Base-by-base conservation (phyloP, 2,888 invertebrate genomes). In the Tetragonula carbonaria region DNA sequence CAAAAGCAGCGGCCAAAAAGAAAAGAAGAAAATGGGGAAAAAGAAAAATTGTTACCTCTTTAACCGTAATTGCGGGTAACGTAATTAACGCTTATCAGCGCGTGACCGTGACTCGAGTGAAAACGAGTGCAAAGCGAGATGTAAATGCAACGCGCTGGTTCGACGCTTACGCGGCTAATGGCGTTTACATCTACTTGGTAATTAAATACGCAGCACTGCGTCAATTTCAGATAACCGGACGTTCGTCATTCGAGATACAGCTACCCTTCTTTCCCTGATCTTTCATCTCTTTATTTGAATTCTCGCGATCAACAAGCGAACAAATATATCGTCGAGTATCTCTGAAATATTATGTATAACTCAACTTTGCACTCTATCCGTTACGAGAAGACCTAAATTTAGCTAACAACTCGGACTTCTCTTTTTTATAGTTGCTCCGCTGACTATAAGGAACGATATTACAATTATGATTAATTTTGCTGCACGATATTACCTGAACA, bases 81-180 rank as follows among this genome's bases (percentile, higher is more conserved):
- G 53, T 59, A 76, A 63, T 74, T 62, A 74, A 68, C 3, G 74
- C 45, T 74, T 65, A 76, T 71, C 38, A 16, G 38, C 62, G 59
- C 16, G 45, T 2, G n/a, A 23, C 28, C 74, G 62, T 16, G 45
- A 16, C 14, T 50, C 18, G 38, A 13, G 45, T 45, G 45, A 59
- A 28, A 28, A 23, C 21, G 45, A 14, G 45, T 8, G 21, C n/a
- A 16, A 21, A 33, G 3, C 51, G 38, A 59, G 53, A 51, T 51
- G 28, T 14, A 70, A 74, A 80, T 21, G 18, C 28, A 23, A 45
- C 45, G 45, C 8, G 45, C 11, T 14, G 5, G 21, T 11, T 4
- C 13, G 13, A 33, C 16, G 21, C 50, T 51, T 8, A 38, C 21
- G 38, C 5, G 45, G 63, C 21, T 73, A 73, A 78, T 74, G 50